Base-by-base conservation (phyloP, 2,888 invertebrate genomes). In the Eupithecia inturbata region DNA sequence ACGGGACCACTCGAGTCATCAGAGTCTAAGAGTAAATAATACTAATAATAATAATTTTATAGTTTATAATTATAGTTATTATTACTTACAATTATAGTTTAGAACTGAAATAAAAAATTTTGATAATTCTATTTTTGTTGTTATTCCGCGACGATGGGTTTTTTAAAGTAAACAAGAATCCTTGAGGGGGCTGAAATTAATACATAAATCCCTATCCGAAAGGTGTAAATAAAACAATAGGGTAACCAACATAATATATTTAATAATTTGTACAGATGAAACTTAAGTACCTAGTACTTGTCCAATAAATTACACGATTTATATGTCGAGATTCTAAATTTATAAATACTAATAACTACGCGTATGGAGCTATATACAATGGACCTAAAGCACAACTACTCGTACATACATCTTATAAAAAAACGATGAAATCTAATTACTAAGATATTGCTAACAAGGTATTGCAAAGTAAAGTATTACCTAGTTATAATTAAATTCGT, bases 231-330 rank as follows among this genome's bases (percentile, higher is more conserved):
- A 53, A 87, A 86, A 87, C 81, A 83, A 79, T 26, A 72, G 68
- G 80, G 77, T 89, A 91, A 90, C 87, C 91, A 93, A 93, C 92
- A 89, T 91, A 88, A 90, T 92, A 90, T 92, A 92, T 89, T 93
- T 87, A 87, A 88, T 88, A 86, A 89, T 93, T 93, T 93, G 92
- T 93, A 93, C 92, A 93, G 86, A 88, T 87, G 88, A 87, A 88
- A 87, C 80, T 84, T 79, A 88, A 88, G 89, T 91, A 90, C 89
- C 89, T 90, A 91, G 90, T 91, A 92, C 91, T 90, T 80, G 78
- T 83, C 83, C 80, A 87, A 82, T 82, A 81, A 78, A 80, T 84
- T 82, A 80, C 81, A 84, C 83, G 77, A 81, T 80, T 79, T 81
- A 83, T 88, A 84, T 89, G 90, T 91, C 90, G 82, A 90, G 88